These are phyloP conservation scores for Sminthurinus aureus DNA, from an alignment of 2,888 invertebrate species.

Conservation along the genomic window DNA sequence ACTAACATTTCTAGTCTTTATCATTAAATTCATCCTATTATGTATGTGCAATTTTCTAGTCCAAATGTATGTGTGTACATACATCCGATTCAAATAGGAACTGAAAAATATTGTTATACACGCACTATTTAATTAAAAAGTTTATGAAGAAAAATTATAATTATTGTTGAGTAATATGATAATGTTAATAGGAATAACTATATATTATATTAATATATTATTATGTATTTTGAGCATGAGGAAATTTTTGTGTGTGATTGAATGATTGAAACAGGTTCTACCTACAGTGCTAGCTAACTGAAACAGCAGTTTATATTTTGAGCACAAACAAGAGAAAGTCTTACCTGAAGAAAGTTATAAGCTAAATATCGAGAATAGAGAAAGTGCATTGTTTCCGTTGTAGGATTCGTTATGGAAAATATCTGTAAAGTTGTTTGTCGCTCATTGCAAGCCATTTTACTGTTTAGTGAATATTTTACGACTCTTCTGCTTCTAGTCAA, in stretches of 20 bases:
- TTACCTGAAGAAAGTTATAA: too few relatives aligned
- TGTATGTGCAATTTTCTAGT: background rate
- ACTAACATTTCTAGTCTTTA: background rate
- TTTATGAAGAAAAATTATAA: conserved; percentile 1
- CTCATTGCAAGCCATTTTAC: too few relatives aligned
- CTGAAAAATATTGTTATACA: background rate
- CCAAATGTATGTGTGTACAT: background rate
- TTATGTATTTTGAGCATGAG: background rate
- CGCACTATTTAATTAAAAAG: background rate
- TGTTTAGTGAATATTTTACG: too few relatives aligned
- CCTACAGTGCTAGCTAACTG: too few relatives aligned
- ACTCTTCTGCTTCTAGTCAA: too few relatives aligned
- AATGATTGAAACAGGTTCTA: too few relatives aligned
- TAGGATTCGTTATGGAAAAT: too few relatives aligned
- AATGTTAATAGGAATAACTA: background rate
- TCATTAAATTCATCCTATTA: background rate
- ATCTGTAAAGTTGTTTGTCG: too few relatives aligned
- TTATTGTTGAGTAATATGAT: background rate
- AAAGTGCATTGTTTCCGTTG: too few relatives aligned
- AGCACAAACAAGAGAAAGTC: too few relatives aligned
- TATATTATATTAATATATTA: background rate
- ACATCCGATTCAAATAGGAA: background rate
- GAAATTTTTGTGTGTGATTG: background rate
- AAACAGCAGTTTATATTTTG: too few relatives aligned
- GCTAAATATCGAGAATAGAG: too few relatives aligned